Percentiles rank a stretch among this genome's conserved stretches.
These are phyloP conservation scores for Tyto alba DNA, from an alignment of 2,113 vertebrate species.

Conservation along the genomic window DNA sequence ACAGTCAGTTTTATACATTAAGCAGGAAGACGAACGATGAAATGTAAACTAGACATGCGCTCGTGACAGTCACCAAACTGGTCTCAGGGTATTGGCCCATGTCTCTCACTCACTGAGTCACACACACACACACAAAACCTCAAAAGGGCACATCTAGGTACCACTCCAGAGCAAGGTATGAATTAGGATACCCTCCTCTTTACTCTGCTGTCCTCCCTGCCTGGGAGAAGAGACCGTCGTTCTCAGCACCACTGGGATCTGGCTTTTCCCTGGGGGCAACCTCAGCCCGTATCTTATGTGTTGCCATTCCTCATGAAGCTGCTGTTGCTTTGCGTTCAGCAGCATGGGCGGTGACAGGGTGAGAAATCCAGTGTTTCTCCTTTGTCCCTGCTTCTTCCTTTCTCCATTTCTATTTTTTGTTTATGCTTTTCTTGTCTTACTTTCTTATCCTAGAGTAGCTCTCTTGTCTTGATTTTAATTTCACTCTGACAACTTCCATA, in stretches of 20 bases:
- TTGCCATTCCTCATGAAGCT: background rate
- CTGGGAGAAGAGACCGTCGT: background rate
- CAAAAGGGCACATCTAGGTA: background rate
- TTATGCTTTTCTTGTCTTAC: background rate
- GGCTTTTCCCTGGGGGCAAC: background rate
- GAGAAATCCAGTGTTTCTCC: background rate
- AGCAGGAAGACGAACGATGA: background rate
- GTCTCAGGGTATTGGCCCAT: rapidly evolving
- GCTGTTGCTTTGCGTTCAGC: background rate
- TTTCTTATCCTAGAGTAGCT: background rate
- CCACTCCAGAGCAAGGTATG: background rate
- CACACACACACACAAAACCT: background rate
- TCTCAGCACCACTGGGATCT: background rate
- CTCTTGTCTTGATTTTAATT: background rate
- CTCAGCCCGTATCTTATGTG: background rate
- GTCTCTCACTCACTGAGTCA: background rate
- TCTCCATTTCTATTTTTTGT: background rate
- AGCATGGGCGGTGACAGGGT: background rate
- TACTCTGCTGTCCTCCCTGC: background rate
- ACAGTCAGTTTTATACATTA: conserved; percentile 22
- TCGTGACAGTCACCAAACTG: background rate
- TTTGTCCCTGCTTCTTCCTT: background rate
- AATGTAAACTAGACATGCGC: rapidly evolving
- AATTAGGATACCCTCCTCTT: background rate
- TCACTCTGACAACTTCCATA: background rate